Percentiles rank a stretch among this genome's conserved stretches.
Evolutionary conservation across 2,888 invertebrate species (phyloP).

Genomic region (Emmelina monodactyla): DNA sequence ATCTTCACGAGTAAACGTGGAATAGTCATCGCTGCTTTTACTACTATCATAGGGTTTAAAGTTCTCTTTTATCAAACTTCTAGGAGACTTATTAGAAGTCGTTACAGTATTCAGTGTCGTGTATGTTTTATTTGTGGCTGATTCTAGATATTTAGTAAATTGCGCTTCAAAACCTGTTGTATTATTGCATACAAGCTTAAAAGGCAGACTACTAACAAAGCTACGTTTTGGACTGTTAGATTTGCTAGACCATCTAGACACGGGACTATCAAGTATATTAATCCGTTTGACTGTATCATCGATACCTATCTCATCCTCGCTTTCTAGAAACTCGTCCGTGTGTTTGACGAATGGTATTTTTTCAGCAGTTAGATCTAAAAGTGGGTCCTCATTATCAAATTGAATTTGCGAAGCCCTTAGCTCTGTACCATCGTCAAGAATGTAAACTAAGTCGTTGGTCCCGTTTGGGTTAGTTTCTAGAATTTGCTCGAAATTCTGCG

Average conservation of each 20-base stretch:
- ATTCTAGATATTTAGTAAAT: constrained; percentile 43
- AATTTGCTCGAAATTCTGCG: constrained; percentile 26
- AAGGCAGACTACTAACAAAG: constrained; percentile 44
- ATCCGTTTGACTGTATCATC: constrained; percentile 29
- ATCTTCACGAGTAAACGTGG: constrained; percentile 39
- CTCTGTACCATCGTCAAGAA: constrained; percentile 53
- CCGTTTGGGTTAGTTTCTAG: constrained; percentile 21
- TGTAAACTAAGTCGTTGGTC: constrained; percentile 34
- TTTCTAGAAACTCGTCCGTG: constrained; percentile 26
- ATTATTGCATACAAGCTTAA: constrained; percentile 44
- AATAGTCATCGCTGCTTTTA: constrained; percentile 30
- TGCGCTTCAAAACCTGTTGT: constrained; percentile 46
- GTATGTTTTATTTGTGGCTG: constrained; percentile 30
- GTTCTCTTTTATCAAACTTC: constrained; percentile 30
- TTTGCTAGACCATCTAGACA: constrained; percentile 27
- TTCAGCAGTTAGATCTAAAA: constrained; percentile 40
- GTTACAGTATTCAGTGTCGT: constrained; percentile 31
- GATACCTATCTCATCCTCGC: constrained; percentile 20
- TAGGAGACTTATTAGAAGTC: constrained; percentile 36
- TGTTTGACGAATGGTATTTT: constrained; percentile 48
- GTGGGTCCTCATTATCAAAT: constrained; percentile 52
- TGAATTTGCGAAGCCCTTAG: constrained; percentile 56
- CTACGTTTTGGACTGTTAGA: constrained; percentile 35
- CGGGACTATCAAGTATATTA: constrained; percentile 44
- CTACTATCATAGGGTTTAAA: constrained; percentile 23